Base-by-base conservation (phyloP, 2,888 invertebrate species). In the Sympetrum striolatum region DNA sequence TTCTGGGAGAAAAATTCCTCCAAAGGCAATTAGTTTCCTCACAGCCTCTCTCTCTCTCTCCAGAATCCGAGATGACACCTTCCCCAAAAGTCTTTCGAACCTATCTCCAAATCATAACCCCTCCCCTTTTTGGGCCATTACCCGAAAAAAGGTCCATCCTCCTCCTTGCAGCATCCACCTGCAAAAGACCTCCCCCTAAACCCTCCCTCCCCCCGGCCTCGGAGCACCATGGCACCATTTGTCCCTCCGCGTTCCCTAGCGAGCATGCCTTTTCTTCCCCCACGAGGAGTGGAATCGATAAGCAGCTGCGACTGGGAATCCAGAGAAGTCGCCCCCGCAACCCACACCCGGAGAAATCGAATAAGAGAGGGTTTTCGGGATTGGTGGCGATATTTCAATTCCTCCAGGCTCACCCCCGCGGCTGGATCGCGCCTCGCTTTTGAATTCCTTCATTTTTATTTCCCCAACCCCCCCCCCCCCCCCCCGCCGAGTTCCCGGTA, bases 341-440 rank as follows among this genome's bases (percentile, higher is more conserved):
- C 58, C 58, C 53, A 22, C 82, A 53, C 31, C 15, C 25, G 58
- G 58, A 82, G 82, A 82, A 82, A 82, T 82, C 82, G 58, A 82
- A 82, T 82, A 58, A 58, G 81, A 25, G 44, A 82, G 81, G 25
- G 37, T 82, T 35, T 35, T 82, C 22, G 53, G 58, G 82, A 82
- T 82, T 82, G 82, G 53, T 58, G 82, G 82, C 82, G 82, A 82
- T 82, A 82, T 82, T 82, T 82, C 82, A 82, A 82, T 82, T 44
- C 82, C 82, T 31, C 81, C 48, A 12, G 22, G 22, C 48, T 48
- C 81, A 25, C 48, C 48, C n/a, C 64, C 64, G 64, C 64, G 64
- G 64, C 64, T n/a, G 14, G 64, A 64, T 64, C 64, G 64, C 64
- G 64, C 60, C 60, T 60, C 60, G 60, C 64, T 64, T 64, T 64